phyloP scores from a whole-genome alignment of 2,113 vertebrate genomes.

The Girardinichthys multiradiatus region DNA sequence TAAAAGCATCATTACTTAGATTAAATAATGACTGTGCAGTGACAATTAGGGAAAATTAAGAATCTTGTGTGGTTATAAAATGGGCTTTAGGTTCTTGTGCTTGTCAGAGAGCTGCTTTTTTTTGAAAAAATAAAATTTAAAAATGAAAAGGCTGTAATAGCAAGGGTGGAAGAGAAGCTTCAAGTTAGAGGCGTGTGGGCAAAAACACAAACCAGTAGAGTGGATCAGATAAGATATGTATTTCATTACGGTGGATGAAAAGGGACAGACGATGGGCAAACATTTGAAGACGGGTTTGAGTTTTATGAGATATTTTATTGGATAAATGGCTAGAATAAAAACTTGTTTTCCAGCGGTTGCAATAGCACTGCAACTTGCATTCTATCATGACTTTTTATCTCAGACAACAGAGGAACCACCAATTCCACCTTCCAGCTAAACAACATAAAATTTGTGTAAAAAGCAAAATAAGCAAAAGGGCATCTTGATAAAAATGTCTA shows the following conservation, averaged over 20 bases:
- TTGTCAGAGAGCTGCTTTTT: not conserved
- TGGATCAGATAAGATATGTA: conserved; percentile 36
- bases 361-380: not conserved
- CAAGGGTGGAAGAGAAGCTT: not conserved
- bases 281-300: conserved; percentile 9
- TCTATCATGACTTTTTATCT: conserved; percentile 18
- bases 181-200: conserved; percentile 7
- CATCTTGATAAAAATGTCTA: not conserved
- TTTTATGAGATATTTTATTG: conserved; percentile 25
- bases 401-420: conserved; percentile 1
- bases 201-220: conserved; percentile 7
- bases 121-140: not conserved
- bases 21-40: not conserved
- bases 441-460: too few species aligned
- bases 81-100: not conserved
- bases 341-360: not conserved
- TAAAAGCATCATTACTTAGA: not conserved
- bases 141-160: not conserved
- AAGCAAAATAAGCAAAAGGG: too few species aligned
- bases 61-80: not conserved
- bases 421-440: not conserved
- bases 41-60: too few species aligned
- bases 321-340: conserved; percentile 17
- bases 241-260: conserved; percentile 28
- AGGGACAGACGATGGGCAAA: conserved; percentile 20